Evolutionary conservation across 2,888 invertebrate species (phyloP), one percentile per base, ranked within the genome.

Genomic region (Drosophila formosana): DNA sequence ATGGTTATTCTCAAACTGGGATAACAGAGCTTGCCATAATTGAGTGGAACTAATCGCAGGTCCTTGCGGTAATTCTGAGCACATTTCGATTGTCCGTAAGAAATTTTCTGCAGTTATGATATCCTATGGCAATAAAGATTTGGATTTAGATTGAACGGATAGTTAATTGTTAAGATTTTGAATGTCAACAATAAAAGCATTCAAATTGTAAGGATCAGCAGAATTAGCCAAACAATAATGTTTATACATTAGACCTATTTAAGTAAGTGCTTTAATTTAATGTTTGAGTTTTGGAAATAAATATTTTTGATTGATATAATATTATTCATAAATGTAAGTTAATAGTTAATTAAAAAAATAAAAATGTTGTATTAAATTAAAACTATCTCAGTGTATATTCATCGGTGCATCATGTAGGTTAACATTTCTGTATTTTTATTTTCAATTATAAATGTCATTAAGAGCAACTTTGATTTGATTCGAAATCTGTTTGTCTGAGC

Each of bases 41-140:
- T 75, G 58, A 46, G 65, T 37, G 70, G 13, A 46, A 57, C 66
- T 61, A 76, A 76, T 63, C 66, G 70, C 37, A 60, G 52, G 47
- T 55, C 28, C 30, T 53, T 61, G 43, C 52, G 63, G 46, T 25
- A 23, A 46, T 30, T 37, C 39, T 32, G 5, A 37, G 25, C 26
- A 28, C n/a, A 34, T 23, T 43, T 43, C 46, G 13, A 52, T 13
- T 47, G 7, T 26, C 9, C 30, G 56, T 56, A 6, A 30, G 47
- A 23, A 9, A 55, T 62, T 47, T 47, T 30, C 45, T 47, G 23
- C n/a, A 23, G 8, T 18, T 39, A 13, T 37, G 18, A 39, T 47
- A 30, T 30, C 37, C 7, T 13, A 3, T 7, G 28, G n/a, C 11
- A 8, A n/a, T 43, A 41, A 3, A 4, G 47, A 47, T 18, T 30